Conservation (phyloP, 2,113 vertebrate genomes). For the Melospiza georgiana region DNA sequence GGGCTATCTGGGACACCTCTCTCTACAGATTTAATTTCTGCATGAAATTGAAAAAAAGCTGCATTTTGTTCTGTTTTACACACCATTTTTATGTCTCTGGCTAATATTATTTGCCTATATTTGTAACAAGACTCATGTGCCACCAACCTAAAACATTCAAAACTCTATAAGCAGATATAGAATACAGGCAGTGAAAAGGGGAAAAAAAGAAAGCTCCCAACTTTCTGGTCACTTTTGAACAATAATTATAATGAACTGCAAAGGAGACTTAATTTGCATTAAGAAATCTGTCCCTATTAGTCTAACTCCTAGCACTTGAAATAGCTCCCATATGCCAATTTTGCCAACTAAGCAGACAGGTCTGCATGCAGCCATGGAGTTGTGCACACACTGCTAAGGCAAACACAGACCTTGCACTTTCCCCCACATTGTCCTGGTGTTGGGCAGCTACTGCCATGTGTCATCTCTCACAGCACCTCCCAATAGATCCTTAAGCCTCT, state of each 20-base stretch:
- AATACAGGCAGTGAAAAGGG: neutral
- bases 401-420: neutral
- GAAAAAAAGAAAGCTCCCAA: neutral
- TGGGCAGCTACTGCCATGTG: neutral
- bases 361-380: neutral
- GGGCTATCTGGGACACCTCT: neutral
- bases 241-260: neutral
- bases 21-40: neutral
- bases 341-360: neutral
- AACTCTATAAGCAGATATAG: neutral
- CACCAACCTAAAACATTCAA: neutral
- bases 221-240: neutral
- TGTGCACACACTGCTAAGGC: neutral
- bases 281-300: neutral
- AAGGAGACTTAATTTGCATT: neutral
- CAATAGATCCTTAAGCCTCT: neutral
- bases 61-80: neutral
- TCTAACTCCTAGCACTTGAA: neutral
- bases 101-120: neutral
- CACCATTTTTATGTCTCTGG: neutral
- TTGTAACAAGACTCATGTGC: neutral
- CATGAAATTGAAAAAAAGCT: neutral
- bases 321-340: neutral
- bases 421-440: neutral
- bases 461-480: neutral